A percentile compares a stretch with the other conserved stretches of the same genome.
Conservation (phyloP, 2,888 invertebrate species). For the Limnephilus rhombicus region DNA sequence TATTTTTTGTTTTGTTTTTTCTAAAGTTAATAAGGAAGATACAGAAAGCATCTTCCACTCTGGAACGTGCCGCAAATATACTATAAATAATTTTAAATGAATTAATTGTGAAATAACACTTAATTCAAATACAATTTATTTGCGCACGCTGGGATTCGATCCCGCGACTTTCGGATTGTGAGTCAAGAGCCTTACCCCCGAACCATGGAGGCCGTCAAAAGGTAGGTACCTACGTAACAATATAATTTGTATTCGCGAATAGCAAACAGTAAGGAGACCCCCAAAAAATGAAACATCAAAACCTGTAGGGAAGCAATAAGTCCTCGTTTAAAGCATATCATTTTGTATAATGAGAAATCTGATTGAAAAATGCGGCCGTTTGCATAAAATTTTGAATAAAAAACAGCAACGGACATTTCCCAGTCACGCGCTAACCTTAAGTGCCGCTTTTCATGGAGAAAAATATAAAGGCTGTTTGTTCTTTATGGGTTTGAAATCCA, state of each 20-base stretch:
- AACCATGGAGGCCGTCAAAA: no score
- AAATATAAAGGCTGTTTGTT: constrained; percentile 19
- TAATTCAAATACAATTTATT: no score
- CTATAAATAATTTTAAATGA: no score
- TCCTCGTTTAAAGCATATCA: neutral
- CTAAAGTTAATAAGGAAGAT: no score
- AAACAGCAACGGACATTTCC: neutral
- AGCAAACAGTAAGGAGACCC: neutral
- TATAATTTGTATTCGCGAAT: neutral
- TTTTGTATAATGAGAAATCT: constrained; percentile 3
- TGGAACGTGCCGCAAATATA: no score
- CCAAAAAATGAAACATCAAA: neutral
- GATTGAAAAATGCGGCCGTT: constrained; percentile 22
- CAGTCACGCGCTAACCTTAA: constrained; percentile 26
- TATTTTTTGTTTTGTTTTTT: no score
- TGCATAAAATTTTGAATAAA: constrained; percentile 26
- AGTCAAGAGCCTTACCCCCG: no score
- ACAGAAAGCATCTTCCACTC: no score
- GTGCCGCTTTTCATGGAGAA: constrained; percentile 25
- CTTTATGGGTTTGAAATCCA: constrained; percentile 28
- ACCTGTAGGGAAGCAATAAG: neutral
- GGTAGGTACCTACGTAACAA: neutral
- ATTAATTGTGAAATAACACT: no score
- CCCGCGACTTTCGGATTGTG: no score
- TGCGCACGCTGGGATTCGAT: no score